Evolutionary conservation across 23 tunicate species (phyloP).

Genomic region (Trididemnum miniatum): DNA sequence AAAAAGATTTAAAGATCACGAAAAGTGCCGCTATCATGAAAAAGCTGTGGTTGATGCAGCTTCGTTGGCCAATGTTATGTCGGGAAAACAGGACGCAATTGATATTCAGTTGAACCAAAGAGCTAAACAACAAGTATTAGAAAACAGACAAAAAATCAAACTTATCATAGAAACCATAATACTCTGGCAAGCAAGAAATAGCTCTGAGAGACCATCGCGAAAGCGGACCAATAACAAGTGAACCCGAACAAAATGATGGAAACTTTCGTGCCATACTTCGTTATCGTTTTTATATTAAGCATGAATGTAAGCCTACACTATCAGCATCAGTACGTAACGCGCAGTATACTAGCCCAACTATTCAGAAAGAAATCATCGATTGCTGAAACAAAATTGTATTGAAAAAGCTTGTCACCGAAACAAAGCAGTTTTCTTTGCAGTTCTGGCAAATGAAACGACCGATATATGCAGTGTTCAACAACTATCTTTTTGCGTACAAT

Average conservation of each 20-base stretch:
- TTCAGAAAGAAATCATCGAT: neutral
- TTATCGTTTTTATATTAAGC: neutral
- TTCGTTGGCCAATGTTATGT: neutral
- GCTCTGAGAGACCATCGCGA: conserved; percentile 3
- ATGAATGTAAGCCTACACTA: neutral
- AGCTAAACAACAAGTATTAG: neutral
- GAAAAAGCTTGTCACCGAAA: neutral
- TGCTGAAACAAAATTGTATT: neutral
- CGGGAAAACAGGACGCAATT: conserved; percentile 4
- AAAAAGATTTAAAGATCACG: neutral
- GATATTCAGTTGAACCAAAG: neutral
- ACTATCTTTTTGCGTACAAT: neutral
- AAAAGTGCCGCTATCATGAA: neutral
- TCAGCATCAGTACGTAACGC: neutral
- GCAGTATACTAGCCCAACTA: neutral
- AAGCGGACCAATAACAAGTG: neutral
- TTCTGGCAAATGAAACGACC: neutral
- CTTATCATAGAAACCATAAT: conserved; percentile 4
- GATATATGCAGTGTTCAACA: neutral
- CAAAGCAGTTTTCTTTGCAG: neutral
- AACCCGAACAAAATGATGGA: conserved; percentile 3
- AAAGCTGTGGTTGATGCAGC: neutral
- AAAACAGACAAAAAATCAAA: neutral
- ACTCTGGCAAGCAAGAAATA: neutral
- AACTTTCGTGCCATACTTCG: neutral